Evolutionary conservation across 2,888 invertebrate genomes (phyloP).

Genomic region (Caenorhabditis panamensis): DNA sequence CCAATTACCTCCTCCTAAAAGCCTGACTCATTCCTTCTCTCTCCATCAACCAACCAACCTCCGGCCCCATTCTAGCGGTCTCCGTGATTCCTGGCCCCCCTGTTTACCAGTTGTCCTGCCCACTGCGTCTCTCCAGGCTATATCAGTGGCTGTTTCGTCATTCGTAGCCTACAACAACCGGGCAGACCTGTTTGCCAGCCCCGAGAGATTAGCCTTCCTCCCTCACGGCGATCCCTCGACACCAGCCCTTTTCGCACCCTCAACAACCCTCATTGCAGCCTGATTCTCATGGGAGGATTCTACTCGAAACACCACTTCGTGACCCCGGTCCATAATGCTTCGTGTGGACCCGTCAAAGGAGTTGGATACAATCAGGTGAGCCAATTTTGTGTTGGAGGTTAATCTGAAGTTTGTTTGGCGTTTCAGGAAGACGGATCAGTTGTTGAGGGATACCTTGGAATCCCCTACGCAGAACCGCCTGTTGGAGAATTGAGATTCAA

Average conservation of each 20-base stretch:
- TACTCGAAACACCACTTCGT: constrained; percentile 35
- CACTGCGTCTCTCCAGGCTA: constrained; percentile 3
- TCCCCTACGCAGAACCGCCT: constrained; percentile 66
- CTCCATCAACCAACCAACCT: neutral
- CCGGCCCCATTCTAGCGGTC: too few species aligned
- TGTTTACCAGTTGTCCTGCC: neutral
- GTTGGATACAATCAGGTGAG: constrained; percentile 46
- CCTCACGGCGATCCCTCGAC: too few species aligned
- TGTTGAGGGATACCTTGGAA: constrained; percentile 65
- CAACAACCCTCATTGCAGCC: constrained; percentile 15
- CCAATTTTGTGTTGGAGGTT: neutral
- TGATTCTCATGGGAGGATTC: constrained; percentile 49
- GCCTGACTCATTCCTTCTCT: neutral
- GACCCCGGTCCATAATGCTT: constrained; percentile 32
- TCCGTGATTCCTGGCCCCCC: neutral
- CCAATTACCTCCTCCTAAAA: neutral
- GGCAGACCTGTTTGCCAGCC: constrained; percentile 36
- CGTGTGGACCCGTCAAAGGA: constrained; percentile 46
- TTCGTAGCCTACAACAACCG: constrained; percentile 17
- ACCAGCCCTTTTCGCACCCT: constrained; percentile 17
- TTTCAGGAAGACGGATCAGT: constrained; percentile 32
- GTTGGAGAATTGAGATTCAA: constrained; percentile 63
- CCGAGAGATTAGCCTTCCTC: constrained; percentile 12
- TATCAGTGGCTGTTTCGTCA: constrained; percentile 24
- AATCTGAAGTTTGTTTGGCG: neutral